A percentile compares a stretch with the other conserved stretches of the same genome.
Conservation (phyloP, 2,888 invertebrate genomes). For the Philaethria dido region DNA sequence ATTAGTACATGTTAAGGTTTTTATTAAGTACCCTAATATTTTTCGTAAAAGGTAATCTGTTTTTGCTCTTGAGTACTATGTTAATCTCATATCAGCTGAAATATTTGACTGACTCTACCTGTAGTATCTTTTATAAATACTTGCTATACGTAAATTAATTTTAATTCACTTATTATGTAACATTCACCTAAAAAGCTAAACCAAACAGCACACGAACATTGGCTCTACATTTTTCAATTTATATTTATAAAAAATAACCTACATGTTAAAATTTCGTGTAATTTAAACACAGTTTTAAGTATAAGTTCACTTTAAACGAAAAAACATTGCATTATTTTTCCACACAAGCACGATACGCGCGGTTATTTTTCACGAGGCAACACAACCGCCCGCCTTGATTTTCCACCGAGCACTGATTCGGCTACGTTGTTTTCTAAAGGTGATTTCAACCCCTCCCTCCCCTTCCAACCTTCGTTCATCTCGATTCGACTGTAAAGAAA, state of each 20-base stretch:
- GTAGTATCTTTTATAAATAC: conserved; percentile 3
- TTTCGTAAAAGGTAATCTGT: too few species aligned
- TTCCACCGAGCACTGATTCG: conserved; percentile 75
- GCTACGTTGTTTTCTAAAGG: conserved; percentile 78
- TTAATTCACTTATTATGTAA: conserved; percentile 29
- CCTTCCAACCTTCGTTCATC: conserved; percentile 70
- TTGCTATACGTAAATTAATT: conserved; percentile 23
- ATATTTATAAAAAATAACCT: neutral
- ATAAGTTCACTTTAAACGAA: neutral
- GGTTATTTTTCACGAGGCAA: conserved; percentile 43
- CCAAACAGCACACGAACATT: conserved; percentile 21
- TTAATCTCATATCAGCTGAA: too few species aligned
- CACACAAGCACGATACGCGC: conserved; percentile 50
- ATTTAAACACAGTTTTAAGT: neutral
- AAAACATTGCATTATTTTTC: neutral
- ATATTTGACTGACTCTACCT: neutral
- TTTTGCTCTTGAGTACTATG: too few species aligned
- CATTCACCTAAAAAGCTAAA: conserved; percentile 25
- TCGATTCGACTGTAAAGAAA: conserved; percentile 75
- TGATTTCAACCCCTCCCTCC: conserved; percentile 66
- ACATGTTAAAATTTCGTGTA: neutral
- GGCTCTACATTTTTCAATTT: conserved; percentile 39
- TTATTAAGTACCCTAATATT: neutral
- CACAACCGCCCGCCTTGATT: conserved; percentile 60
- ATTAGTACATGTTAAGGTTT: too few species aligned